Evolutionary conservation across 53 echinoderm and acorn worm species (phyloP), one percentile per base, ranked within the genome.

Genomic region (Hippasteria phrygiana): DNA sequence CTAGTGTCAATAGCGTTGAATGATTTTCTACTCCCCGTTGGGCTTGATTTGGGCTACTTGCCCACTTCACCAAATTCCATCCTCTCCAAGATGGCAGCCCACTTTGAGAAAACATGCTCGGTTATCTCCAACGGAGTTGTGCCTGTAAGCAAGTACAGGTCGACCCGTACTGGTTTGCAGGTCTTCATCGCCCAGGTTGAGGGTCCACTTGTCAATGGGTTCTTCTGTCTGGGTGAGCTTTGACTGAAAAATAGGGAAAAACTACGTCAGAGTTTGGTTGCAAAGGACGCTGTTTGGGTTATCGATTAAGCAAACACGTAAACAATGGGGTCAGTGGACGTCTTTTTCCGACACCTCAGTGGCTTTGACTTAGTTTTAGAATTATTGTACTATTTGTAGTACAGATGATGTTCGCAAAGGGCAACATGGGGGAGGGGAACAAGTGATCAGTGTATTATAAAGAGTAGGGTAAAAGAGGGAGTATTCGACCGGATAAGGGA

Each of bases 151-250:
- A 97, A 97, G 75, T 97, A 95, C 71, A 93, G 32, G 75, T 95
- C 95, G 12, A 92, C 85, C 42, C 54, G 84, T 55, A 97, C 94
- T n/a, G 97, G 97, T 2, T 55, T 97, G 27, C 94, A 95, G 17
- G 91, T 97, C 4, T 97, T 95, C 62, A 87, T 95, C 12, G 97
- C 95, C 34, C 84, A 94, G 74, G 97, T 97, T 43, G 97, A 94
- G 54, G 97, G 97, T 0, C 97, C 97, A 24, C 90, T 97, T 13
- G 95, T 97, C 14, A 97, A 97, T 87, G 97, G 97, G 11, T 97
- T 91, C 88, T 97, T 97, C 76, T 94, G 94, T 81, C 79, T 97
- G 26, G 97, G 97, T 97, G 43, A 91, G 93, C 71, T 69, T 75
- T 6, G 54, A 36, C 36, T 72, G 24, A n/a, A 55, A 78, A 78